phyloP scores from a whole-genome alignment of 2,113 vertebrate genomes.

The Eleginops maclovinus region DNA sequence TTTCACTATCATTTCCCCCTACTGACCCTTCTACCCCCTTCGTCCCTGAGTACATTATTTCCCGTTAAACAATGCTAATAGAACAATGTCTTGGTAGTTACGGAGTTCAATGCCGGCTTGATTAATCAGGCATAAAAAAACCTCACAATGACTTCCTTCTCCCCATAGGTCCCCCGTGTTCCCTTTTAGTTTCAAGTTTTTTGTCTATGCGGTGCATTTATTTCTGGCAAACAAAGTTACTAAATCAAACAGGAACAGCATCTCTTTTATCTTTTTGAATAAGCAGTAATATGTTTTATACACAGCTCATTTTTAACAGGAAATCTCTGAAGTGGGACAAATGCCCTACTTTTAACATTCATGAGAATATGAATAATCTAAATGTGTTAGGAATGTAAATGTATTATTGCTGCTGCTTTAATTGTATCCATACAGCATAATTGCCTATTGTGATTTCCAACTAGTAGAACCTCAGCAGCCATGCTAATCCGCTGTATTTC shows the following conservation, averaged over 20 bases:
- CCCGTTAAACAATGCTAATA: slow-evolving; percentile 63
- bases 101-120: slow-evolving; percentile 48
- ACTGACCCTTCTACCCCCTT: slow-evolving; percentile 35
- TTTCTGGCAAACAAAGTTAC: slow-evolving; percentile 54
- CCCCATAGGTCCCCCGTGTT: slow-evolving; percentile 55
- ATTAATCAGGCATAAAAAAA: slow-evolving; percentile 72
- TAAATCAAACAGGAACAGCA: slow-evolving; percentile 63
- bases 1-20: slow-evolving; percentile 14
- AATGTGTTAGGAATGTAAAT: not conserved
- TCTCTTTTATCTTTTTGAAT: slow-evolving; percentile 61
- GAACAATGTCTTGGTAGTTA: slow-evolving; percentile 46
- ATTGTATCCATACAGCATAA: slow-evolving; percentile 33
- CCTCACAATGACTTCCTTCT: slow-evolving; percentile 64
- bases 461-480: slow-evolving; percentile 8
- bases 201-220: slow-evolving; percentile 63
- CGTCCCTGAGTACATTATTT: slow-evolving; percentile 47
- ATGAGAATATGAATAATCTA: slow-evolving; percentile 24
- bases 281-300: slow-evolving; percentile 49
- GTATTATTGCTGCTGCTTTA: not conserved
- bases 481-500: slow-evolving; percentile 56
- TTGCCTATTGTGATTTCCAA: slow-evolving; percentile 6
- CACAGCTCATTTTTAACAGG: slow-evolving; percentile 49
- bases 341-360: slow-evolving; percentile 44
- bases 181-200: slow-evolving; percentile 51
- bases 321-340: slow-evolving; percentile 53